Evolutionary conservation across 2,888 invertebrate species (phyloP).

Genomic region (Eledona agricola): DNA sequence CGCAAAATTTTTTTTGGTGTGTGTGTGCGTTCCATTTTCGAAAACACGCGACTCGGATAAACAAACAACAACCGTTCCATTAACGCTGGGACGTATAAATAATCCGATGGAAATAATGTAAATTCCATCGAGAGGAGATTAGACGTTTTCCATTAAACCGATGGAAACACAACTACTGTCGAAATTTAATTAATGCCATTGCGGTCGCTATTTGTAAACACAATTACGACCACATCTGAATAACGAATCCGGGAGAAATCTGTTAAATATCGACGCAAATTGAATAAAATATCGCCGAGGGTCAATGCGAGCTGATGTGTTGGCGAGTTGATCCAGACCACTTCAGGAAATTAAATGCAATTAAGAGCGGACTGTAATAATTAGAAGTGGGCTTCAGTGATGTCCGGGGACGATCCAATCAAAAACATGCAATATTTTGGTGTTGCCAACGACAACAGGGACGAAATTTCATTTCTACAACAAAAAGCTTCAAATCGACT

Average conservation of each 20-base stretch:
- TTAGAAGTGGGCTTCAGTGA: conserved; percentile 13
- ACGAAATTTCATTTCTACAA: too few relatives aligned
- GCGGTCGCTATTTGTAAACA: conserved; percentile 30
- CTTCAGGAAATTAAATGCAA: conserved; percentile 35
- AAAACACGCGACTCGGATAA: conserved; percentile 10
- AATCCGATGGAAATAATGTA: conserved; percentile 18
- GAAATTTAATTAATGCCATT: conserved; percentile 31
- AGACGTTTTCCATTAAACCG: conserved; percentile 28
- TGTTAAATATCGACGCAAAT: conserved; percentile 36
- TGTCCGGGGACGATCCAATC: too few relatives aligned
- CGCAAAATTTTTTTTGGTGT: not conserved
- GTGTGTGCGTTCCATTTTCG: too few relatives aligned
- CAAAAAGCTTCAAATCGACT: too few relatives aligned
- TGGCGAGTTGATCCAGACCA: conserved; percentile 31
- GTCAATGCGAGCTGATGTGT: conserved; percentile 24
- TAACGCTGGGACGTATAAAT: too few relatives aligned
- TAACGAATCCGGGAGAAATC: conserved; percentile 27
- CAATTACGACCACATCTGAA: conserved; percentile 30
- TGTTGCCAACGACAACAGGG: too few relatives aligned
- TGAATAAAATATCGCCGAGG: conserved; percentile 31
- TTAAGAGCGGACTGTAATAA: conserved; percentile 27
- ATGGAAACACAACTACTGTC: conserved; percentile 28
- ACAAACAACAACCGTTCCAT: conserved; percentile 12
- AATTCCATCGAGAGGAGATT: conserved; percentile 29
- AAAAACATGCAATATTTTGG: too few relatives aligned